Evolutionary conservation across 2,797 vertebrate species (phyloP).

Genomic region (Argentina silus): DNA sequence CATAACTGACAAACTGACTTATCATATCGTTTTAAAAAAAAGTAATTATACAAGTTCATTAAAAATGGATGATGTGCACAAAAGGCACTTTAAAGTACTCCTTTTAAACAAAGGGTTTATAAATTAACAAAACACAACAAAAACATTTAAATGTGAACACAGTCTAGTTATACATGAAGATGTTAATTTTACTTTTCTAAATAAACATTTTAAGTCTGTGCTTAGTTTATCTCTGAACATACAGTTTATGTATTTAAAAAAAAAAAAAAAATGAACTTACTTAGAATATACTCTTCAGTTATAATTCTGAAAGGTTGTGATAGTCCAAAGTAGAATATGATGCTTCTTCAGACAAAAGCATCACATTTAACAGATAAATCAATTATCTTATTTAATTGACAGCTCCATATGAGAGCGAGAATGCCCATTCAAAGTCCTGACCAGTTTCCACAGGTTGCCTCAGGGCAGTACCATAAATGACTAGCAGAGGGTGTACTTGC

Average conservation of each 20-base stretch:
- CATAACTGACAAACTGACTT: conserved; percentile 46
- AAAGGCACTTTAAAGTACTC: conserved; percentile 87
- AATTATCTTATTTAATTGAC: too few species aligned
- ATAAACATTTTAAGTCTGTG: conserved; percentile 44
- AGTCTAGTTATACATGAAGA: conserved; percentile 58
- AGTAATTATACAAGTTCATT: conserved; percentile 67
- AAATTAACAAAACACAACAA: conserved; percentile 72
- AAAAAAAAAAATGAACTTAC: conserved; percentile 4
- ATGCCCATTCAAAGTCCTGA: conserved; percentile 28
- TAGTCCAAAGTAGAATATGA: not conserved
- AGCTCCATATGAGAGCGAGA: not conserved
- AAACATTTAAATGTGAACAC: conserved; percentile 41
- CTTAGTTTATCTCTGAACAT: conserved; percentile 57
- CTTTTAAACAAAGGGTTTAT: conserved; percentile 72
- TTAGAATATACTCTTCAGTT: conserved; percentile 7
- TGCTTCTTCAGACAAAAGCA: not conserved
- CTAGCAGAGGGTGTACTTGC: conserved; percentile 59
- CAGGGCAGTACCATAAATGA: conserved; percentile 46
- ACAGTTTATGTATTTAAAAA: not conserved
- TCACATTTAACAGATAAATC: not conserved
- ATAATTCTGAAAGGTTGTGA: not conserved
- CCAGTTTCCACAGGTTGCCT: conserved; percentile 12
- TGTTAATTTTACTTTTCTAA: conserved; percentile 46
- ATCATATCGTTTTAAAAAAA: conserved; percentile 51
- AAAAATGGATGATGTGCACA: conserved; percentile 80